Base-by-base conservation (phyloP, 53 echinoderm and acorn worm species). In the Arbacia lixula region DNA sequence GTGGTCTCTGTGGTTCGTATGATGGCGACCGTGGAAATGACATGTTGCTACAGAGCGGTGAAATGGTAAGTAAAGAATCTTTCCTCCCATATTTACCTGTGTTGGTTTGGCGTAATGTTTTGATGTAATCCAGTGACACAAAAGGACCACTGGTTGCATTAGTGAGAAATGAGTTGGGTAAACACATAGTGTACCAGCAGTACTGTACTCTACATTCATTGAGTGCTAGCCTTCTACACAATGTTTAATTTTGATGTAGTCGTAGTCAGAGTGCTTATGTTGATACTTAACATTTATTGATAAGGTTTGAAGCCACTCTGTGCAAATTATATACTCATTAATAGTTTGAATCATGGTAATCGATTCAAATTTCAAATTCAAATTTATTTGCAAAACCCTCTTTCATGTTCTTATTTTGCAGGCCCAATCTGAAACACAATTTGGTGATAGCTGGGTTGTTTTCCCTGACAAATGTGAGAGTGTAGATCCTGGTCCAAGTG, bases 1-100 rank as follows among this genome's bases (percentile, higher is more conserved):
- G 95, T 56, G 95, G 95, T 35, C 72, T 95, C 35, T 95, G 95
- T 66, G 95, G 95, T 22, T 88, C 73, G 24, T 91, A 81, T 39
- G 92, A 95, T 66, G 88, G 89, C 3, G 83, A 92, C 66, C 4
- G 20, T 41, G 31, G 40, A 6, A 92, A 95, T 60, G 95, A 95
- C 12, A 64, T 92, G 12, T 29, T 29, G 6, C 49, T 75, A 24
- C 91, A 36, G 20, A 75, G 65, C 32, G 94, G 86, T 69, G 50
- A 63, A 73, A 21, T 75, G 86, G 92, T 92, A 72, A 56, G 88
- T 21, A 20, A 21, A 14, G 21, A 46, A 14, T 46, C 14, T 46
- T 46, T 14, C 14, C 46, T 46, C 46, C 46, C 46, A 46, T 46
- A n/a, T n/a, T 46, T 10, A 46, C 46, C 46, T 46, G 46, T n/a